phyloP scores from a whole-genome alignment of 2,113 vertebrate species.

The Tetrao urogallus region DNA sequence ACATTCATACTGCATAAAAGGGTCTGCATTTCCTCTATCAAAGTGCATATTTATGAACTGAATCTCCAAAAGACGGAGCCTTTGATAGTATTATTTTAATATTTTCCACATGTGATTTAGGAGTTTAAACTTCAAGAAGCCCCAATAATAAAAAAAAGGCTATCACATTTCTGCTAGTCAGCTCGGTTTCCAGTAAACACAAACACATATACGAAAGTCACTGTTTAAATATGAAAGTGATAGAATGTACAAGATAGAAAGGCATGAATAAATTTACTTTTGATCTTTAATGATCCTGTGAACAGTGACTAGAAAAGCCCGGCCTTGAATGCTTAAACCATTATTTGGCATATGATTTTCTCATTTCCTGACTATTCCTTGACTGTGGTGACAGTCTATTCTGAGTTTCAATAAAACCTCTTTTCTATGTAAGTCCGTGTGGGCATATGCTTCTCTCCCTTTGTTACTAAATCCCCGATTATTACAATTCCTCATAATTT shows the following conservation, averaged over 20 bases:
- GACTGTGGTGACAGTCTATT: not conserved
- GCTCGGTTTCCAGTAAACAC: slow-evolving; percentile 40
- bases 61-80: slow-evolving; percentile 38
- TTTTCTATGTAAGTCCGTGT: rapidly evolving
- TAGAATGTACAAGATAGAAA: not conserved
- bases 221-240: slow-evolving; percentile 45
- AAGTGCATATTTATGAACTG: slow-evolving; percentile 77
- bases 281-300: slow-evolving; percentile 27
- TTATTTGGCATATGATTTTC: not conserved
- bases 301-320: not conserved
- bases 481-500: not conserved
- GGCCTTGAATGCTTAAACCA: not conserved
- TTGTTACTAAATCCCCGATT: not conserved
- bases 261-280: slow-evolving; percentile 41
- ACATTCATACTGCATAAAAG: slow-evolving; percentile 76
- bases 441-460: rapidly evolving
- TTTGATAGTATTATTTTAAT: slow-evolving; percentile 74
- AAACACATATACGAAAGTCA: slow-evolving; percentile 16
- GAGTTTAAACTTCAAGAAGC: slow-evolving; percentile 57
- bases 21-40: slow-evolving; percentile 67
- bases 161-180: slow-evolving; percentile 37
- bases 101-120: slow-evolving; percentile 66
- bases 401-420: not conserved
- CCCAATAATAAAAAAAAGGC: slow-evolving; percentile 39
- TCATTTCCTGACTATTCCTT: slow-evolving; percentile 16